Conservation (phyloP, 2,888 invertebrate genomes). For the Microctonus hyperodae region DNA sequence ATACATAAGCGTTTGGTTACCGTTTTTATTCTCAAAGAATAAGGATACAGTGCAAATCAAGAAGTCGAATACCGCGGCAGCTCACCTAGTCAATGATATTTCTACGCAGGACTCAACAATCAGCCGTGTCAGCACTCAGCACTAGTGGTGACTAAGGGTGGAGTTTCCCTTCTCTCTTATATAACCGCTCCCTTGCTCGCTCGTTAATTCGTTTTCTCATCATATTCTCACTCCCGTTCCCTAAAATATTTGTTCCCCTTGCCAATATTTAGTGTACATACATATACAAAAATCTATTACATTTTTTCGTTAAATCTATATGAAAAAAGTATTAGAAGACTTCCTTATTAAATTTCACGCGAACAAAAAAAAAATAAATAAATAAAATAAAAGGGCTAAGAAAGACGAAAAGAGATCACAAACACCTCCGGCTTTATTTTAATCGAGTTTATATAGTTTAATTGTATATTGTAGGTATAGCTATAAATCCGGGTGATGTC, state of each 20-base stretch:
- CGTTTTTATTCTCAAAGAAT: no score
- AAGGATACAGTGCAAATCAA: no score
- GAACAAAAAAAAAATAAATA: neutral
- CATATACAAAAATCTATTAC: no score
- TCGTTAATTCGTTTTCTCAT: neutral
- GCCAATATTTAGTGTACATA: no score
- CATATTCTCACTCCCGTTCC: neutral
- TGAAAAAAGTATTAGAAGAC: neutral
- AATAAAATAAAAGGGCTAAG: neutral
- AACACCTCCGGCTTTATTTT: neutral
- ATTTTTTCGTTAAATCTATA: neutral
- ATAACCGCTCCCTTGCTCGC: neutral
- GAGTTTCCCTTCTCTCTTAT: neutral
- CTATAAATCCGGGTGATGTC: neutral
- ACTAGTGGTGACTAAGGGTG: neutral
- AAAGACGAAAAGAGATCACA: neutral
- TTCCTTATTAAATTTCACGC: neutral
- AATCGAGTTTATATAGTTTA: neutral
- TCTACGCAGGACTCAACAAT: neutral
- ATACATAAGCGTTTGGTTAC: neutral
- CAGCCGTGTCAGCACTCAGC: neutral
- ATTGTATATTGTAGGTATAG: no score
- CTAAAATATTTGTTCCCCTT: neutral
- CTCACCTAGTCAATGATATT: slow-evolving; percentile 12
- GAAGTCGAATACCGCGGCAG: no score